Percentiles rank a stretch among this genome's conserved stretches.
These are phyloP conservation scores for Tragelaphus scriptus DNA, from an alignment of 2,113 vertebrate genomes.

Conservation along the genomic window DNA sequence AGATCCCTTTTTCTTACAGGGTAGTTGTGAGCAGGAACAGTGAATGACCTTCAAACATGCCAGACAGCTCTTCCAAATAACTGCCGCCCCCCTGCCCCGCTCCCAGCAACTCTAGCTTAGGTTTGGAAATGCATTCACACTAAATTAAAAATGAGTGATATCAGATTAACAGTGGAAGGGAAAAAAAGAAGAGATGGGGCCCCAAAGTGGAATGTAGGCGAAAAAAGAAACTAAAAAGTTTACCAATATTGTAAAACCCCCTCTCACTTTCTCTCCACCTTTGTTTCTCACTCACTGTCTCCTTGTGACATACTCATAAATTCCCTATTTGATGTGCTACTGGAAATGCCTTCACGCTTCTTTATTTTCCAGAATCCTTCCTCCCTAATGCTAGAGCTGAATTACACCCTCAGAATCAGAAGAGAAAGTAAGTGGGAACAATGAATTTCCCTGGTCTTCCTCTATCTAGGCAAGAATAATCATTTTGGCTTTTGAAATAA, in stretches of 20 bases:
- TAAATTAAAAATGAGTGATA: background rate
- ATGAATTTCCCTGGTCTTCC: background rate
- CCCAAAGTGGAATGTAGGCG: background rate
- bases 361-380: background rate
- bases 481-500: background rate
- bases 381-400: background rate
- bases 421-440: background rate
- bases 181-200: background rate
- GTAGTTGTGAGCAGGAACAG: background rate
- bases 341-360: background rate
- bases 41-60: background rate
- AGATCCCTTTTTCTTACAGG: background rate
- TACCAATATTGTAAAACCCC: background rate
- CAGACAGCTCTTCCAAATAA: background rate
- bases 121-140: background rate
- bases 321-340: background rate
- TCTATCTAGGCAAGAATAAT: slow-evolving; percentile 14
- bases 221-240: background rate
- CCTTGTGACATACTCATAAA: background rate
- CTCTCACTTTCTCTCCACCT: background rate
- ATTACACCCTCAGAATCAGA: background rate
- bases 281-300: background rate
- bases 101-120: background rate
- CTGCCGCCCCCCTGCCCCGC: fast-evolving
- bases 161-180: background rate